phyloP scores from a whole-genome alignment of 2,888 invertebrate species.

The Diarsia dahlii region DNA sequence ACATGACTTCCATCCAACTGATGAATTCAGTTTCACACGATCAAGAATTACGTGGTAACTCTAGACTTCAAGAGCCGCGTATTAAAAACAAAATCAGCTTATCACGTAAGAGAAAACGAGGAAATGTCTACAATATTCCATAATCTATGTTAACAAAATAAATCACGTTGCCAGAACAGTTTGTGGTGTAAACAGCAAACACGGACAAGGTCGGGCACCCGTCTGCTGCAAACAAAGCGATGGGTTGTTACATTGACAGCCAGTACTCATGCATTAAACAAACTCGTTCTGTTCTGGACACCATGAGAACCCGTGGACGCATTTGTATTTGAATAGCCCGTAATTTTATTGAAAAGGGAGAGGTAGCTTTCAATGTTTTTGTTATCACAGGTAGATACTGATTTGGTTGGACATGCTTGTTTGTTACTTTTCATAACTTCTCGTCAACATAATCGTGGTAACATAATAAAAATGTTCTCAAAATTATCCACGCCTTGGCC shows the following conservation, averaged over 20 bases:
- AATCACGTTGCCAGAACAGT: conserved; percentile 72
- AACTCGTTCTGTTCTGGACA: conserved; percentile 49
- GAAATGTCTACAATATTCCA: conserved; percentile 61
- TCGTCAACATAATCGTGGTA: conserved; percentile 9
- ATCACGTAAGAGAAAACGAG: conserved; percentile 47
- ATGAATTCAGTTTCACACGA: too few species aligned
- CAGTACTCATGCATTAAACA: conserved; percentile 42
- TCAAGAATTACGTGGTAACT: too few species aligned
- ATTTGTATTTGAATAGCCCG: conserved; percentile 28
- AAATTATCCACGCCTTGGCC: conserved; percentile 69
- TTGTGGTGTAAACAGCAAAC: conserved; percentile 66
- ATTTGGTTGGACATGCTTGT: background rate
- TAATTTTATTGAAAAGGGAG: conserved; percentile 23
- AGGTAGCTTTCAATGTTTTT: background rate
- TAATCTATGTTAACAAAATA: conserved; percentile 73
- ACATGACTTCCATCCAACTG: background rate
- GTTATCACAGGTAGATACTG: background rate
- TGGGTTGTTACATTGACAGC: conserved; percentile 61
- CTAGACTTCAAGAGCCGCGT: background rate
- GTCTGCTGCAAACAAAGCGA: conserved; percentile 67
- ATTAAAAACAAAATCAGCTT: conserved; percentile 21
- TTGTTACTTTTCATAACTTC: conserved; percentile 12
- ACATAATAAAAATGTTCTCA: conserved; percentile 1
- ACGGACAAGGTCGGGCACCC: conserved; percentile 71
- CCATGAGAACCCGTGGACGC: conserved; percentile 33